Conservation (phyloP, 2,113 vertebrate species). For the Odontophorus gujanensis region DNA sequence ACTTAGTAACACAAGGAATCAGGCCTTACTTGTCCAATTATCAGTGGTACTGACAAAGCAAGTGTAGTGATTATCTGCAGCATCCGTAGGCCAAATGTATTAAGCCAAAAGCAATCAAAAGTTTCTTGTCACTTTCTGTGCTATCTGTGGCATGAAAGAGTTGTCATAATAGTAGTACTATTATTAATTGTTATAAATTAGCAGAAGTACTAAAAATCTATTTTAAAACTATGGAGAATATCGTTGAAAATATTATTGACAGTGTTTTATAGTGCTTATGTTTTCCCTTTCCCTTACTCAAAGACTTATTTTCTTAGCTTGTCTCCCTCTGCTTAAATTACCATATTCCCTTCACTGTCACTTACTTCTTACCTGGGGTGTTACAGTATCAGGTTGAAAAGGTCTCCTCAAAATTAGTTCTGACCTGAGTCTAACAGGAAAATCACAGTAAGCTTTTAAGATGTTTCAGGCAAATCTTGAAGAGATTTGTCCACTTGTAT, state of each 20-base stretch:
- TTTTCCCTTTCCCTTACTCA: neutral
- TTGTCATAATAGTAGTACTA: neutral
- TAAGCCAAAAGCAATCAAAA: neutral
- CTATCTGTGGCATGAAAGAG: neutral
- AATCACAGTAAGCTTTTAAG: slow-evolving; percentile 7
- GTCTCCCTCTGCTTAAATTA: neutral
- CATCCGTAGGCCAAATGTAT: neutral
- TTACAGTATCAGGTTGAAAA: neutral
- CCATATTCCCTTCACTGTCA: neutral
- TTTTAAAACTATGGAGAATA: neutral
- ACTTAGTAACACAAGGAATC: neutral
- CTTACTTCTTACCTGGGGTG: neutral
- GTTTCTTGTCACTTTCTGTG: neutral
- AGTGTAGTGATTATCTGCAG: neutral
- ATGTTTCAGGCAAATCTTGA: neutral
- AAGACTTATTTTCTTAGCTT: neutral
- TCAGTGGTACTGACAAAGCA: neutral
- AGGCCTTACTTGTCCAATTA: neutral
- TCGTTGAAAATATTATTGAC: neutral
- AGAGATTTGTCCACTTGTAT: neutral
- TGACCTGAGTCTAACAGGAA: neutral
- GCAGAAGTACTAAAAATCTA: neutral
- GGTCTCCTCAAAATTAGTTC: slow-evolving; percentile 4
- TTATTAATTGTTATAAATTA: neutral
- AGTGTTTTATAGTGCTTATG: fast-evolving